phyloP scores from a whole-genome alignment of 2,888 invertebrate genomes.

The Sceliomorpha sp. region DNA sequence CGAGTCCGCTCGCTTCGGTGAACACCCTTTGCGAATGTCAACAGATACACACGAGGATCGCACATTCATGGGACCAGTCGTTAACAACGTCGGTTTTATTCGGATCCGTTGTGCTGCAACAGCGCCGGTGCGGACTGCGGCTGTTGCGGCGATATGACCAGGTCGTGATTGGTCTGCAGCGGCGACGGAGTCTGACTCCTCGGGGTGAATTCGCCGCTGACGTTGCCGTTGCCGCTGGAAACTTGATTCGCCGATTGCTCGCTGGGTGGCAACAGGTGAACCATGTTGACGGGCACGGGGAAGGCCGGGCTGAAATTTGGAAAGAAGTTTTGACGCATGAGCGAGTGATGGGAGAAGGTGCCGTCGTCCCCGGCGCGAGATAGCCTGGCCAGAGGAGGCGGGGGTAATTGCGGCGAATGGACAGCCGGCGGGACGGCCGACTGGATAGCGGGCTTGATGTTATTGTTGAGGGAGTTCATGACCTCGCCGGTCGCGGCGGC shows the following conservation, averaged over 20 bases:
- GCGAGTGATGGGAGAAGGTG: conserved; percentile 71
- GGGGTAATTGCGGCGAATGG: conserved; percentile 66
- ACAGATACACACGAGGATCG: neutral
- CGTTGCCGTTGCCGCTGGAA: conserved; percentile 79
- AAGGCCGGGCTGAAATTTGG: conserved; percentile 90
- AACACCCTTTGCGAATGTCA: neutral
- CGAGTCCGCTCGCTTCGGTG: no score
- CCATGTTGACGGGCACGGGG: conserved; percentile 91
- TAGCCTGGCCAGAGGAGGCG: conserved; percentile 67
- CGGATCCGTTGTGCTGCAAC: conserved; percentile 90
- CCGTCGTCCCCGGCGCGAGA: conserved; percentile 65
- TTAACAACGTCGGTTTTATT: conserved; percentile 81
- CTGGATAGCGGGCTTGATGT: conserved; percentile 80
- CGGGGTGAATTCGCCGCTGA: conserved; percentile 53
- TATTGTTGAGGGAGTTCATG: conserved; percentile 81
- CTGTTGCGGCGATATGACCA: conserved; percentile 81
- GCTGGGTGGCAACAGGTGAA: conserved; percentile 89
- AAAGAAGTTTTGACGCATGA: conserved; percentile 88
- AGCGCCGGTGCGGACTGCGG: conserved; percentile 85
- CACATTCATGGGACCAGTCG: neutral
- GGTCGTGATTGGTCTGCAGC: conserved; percentile 62
- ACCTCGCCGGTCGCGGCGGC: conserved; percentile 89
- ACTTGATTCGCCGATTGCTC: conserved; percentile 84
- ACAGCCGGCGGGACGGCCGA: no score
- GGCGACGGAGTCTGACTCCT: conserved; percentile 69